phyloP scores from a whole-genome alignment of 2,888 invertebrate genomes.

The Drosophila stalkeri region DNA sequence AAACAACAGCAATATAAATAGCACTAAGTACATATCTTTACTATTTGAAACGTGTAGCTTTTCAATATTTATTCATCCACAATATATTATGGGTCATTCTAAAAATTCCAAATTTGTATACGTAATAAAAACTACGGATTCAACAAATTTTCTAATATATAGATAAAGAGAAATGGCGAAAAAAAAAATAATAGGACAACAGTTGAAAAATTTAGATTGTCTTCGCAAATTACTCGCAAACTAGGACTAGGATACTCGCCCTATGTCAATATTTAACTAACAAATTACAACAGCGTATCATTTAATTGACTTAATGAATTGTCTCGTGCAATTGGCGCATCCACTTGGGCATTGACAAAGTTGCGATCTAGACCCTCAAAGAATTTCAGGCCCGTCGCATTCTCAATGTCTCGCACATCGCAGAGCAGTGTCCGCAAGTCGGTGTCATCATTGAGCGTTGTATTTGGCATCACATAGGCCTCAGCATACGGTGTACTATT shows the following conservation, averaged over 20 bases:
- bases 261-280: neutral
- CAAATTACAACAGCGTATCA: slow-evolving; percentile 7
- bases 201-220: slow-evolving; percentile 5
- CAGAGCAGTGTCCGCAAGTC: slow-evolving; percentile 53
- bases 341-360: slow-evolving; percentile 53
- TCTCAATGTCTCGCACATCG: slow-evolving; percentile 71
- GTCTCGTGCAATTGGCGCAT: neutral
- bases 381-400: slow-evolving; percentile 62
- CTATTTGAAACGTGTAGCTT: neutral
- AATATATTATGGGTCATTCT: neutral
- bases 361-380: slow-evolving; percentile 73
- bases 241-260: neutral
- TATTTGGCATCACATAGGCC: slow-evolving; percentile 67
- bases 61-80: neutral
- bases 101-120: neutral
- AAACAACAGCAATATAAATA: no score
- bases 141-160: neutral
- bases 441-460: slow-evolving; percentile 41
- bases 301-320: slow-evolving; percentile 10
- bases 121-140: neutral
- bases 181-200: neutral
- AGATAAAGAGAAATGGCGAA: neutral
- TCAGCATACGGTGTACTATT: slow-evolving; percentile 67
- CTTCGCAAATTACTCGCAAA: neutral
- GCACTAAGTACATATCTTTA: no score